phyloP scores from a whole-genome alignment of 2,113 vertebrate species.

The Elgaria multicarinata region DNA sequence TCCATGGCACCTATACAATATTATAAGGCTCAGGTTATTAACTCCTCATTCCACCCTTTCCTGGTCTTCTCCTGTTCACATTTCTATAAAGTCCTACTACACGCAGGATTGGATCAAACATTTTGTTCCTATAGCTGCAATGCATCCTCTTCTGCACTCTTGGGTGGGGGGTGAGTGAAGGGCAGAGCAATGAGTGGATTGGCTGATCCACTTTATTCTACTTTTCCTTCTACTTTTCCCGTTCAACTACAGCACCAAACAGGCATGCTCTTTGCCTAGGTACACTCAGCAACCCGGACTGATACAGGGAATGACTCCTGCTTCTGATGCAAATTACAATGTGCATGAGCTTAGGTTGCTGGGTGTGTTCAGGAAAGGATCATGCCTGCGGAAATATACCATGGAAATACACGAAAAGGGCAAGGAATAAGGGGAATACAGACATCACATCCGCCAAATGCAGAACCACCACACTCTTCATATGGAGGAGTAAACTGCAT shows the following conservation, averaged over 20 bases:
- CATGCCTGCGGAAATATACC: neutral
- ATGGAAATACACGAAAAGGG: neutral
- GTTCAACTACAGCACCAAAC: neutral
- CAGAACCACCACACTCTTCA: neutral
- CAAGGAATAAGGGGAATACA: neutral
- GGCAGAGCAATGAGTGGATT: neutral
- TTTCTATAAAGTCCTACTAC: neutral
- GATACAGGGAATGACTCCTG: neutral
- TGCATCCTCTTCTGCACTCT: neutral
- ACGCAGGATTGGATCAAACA: neutral
- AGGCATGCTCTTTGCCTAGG: neutral
- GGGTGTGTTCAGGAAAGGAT: neutral
- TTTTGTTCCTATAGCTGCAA: neutral
- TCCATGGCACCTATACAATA: slow-evolving; percentile 90
- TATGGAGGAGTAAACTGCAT: neutral
- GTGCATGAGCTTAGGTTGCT: neutral
- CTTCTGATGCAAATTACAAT: neutral
- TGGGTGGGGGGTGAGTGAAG: neutral
- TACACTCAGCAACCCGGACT: neutral
- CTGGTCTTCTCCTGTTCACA: neutral
- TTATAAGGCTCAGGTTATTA: neutral
- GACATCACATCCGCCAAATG: neutral
- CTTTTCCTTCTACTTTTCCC: neutral
- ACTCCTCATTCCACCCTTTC: neutral
- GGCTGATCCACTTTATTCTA: neutral